These are phyloP conservation scores for Leptatherina wallacei DNA, from an alignment of 2,797 vertebrate species.

Conservation along the genomic window DNA sequence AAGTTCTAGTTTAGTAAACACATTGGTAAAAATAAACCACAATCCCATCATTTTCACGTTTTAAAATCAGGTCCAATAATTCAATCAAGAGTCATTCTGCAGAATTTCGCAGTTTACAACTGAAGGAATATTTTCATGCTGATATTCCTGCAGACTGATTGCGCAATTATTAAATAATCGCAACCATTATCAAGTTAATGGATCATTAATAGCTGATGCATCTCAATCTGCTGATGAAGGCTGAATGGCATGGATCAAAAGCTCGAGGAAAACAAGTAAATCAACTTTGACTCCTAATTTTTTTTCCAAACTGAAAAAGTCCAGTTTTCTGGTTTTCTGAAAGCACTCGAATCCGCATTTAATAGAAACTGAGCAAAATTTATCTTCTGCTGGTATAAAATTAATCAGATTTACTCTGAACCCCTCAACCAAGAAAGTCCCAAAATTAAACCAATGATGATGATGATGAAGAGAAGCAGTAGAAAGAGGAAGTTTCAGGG, in stretches of 20 bases:
- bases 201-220: background rate
- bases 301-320: background rate
- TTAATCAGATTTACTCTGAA: background rate
- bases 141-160: background rate
- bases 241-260: conserved; percentile 11
- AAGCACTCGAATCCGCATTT: background rate
- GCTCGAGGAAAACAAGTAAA: conserved; percentile 17
- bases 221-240: conserved; percentile 21
- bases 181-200: background rate
- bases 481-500: conserved; percentile 12
- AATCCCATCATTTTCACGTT: background rate
- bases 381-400: background rate
- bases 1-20: no score
- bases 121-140: background rate
- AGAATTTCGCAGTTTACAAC: background rate
- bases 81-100: background rate
- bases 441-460: background rate
- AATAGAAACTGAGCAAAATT: background rate
- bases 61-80: background rate
- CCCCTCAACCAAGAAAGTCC: background rate
- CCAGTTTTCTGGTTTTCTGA: conserved; percentile 1
- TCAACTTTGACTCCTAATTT: background rate
- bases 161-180: conserved; percentile 4
- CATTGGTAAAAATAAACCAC: background rate
- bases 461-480: conserved; percentile 7